Evolutionary conservation across 2,797 vertebrate genomes (phyloP), one percentile per base, ranked within the genome.

Genomic region (Sphenodon punctatus): DNA sequence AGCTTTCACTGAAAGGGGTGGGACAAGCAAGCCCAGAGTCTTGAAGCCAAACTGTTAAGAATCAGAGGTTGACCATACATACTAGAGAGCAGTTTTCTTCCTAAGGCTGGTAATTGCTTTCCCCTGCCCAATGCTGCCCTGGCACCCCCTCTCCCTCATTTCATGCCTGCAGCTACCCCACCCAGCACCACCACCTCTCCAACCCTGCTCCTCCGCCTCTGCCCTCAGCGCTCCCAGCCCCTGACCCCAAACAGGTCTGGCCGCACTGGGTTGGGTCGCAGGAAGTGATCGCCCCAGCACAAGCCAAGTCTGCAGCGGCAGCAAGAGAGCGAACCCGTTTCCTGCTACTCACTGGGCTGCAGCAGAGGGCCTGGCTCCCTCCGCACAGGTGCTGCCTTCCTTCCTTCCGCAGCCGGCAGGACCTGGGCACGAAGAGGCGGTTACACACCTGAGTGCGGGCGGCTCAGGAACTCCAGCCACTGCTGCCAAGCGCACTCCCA

Each of bases 401-500:
- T 53, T 16, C 36, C n/a, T 53, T 7, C 19, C 5, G 43, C 20
- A 43, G 19, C 42, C 42, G 34, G 53, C 45, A 45, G 72, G 61
- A 48, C 75, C 63, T 32, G 63, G 39, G 46, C 46, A 23, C 46
- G 46, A 23, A 49, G 46, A 5, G 23, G 23, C 49, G 23, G 30
- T 55, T 32, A 46, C 27, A 16, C 5, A 38, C 32, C 23, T n/a
- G n/a, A n/a, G n/a, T n/a, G n/a, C n/a, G n/a, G n/a, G 58, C 8
- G 9, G 32, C 16, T 43, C 84, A 30, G 80, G 61, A 58, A 85
- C 80, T 77, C 79, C 82, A 72, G 79, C 68, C 48, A 11, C 27
- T 27, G 6, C 67, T 58, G n/a, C n/a, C n/a, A n/a, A n/a, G n/a
- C n/a, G n/a, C n/a, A n/a, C n/a, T n/a, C n/a, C n/a, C n/a, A n/a